These are phyloP conservation scores for Apis florea DNA, from an alignment of 1,140 invertebrate genomes.

Conservation along the genomic window DNA sequence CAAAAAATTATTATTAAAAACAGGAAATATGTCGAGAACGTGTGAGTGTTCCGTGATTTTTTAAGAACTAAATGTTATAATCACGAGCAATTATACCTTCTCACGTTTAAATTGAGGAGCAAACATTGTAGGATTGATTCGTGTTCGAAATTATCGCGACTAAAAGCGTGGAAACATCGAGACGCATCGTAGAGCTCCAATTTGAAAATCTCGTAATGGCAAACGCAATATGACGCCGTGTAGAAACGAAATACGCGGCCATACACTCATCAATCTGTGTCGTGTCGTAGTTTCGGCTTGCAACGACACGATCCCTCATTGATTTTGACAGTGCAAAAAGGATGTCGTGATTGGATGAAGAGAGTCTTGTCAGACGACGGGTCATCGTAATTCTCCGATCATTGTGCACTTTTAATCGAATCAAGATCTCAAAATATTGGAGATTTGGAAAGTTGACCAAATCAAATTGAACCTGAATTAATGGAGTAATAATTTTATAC, in stretches of 20 bases:
- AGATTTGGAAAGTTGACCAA: too few relatives aligned
- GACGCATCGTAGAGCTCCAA: neutral
- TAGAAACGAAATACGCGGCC: conserved; percentile 33
- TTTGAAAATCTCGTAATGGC: neutral
- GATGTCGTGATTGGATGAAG: conserved; percentile 25
- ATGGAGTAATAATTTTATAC: too few relatives aligned
- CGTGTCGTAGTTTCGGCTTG: conserved; percentile 60
- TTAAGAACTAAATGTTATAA: too few relatives aligned
- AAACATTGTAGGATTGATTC: neutral
- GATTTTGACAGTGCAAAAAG: conserved; percentile 53
- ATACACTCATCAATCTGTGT: conserved; percentile 59
- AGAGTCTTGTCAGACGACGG: neutral
- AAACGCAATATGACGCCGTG: conserved; percentile 24
- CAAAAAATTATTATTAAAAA: too few relatives aligned
- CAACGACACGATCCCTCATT: conserved; percentile 46
- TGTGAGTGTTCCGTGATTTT: too few relatives aligned
- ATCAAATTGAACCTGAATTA: too few relatives aligned
- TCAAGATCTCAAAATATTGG: too few relatives aligned
- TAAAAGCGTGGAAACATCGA: neutral
- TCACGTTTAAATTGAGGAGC: neutral
- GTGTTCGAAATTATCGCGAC: neutral
- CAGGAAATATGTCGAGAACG: too few relatives aligned
- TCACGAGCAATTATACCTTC: too few relatives aligned
- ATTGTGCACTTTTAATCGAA: neutral
- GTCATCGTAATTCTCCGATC: neutral